Conservation (phyloP, 2,888 invertebrate species). For the Cynaeus angustus region DNA sequence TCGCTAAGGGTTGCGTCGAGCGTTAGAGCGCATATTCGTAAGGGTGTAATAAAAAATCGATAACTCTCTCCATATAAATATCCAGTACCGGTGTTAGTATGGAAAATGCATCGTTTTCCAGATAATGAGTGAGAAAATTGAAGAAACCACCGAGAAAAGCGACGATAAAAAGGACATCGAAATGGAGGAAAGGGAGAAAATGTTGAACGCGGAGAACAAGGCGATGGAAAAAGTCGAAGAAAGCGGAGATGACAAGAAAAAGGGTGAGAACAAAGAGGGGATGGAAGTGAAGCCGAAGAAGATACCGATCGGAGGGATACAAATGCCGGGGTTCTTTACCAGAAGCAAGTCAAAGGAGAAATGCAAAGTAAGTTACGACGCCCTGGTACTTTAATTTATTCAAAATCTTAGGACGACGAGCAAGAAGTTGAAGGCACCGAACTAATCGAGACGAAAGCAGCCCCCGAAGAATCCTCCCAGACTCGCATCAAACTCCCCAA, state of each 20-base stretch:
- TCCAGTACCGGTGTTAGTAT: constrained; percentile 29
- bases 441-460: constrained; percentile 64
- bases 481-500: constrained; percentile 73
- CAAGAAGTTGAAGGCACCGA: constrained; percentile 70
- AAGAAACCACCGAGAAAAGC: constrained; percentile 70
- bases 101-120: constrained; percentile 46
- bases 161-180: constrained; percentile 81
- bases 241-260: constrained; percentile 74
- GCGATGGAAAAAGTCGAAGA: constrained; percentile 70
- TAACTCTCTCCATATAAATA: constrained; percentile 14
- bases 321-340: constrained; percentile 90
- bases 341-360: constrained; percentile 84
- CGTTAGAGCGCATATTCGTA: constrained; percentile 16
- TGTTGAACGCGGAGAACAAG: constrained; percentile 78
- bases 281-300: constrained; percentile 86
- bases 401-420: constrained; percentile 68
- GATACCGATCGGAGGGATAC: constrained; percentile 90
- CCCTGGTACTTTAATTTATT: not conserved
- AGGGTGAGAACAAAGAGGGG: constrained; percentile 78
- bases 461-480: constrained; percentile 65
- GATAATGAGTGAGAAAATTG: constrained; percentile 64
- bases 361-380: constrained; percentile 80
- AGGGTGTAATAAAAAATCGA: constrained; percentile 43
- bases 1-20: constrained; percentile 14
- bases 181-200: constrained; percentile 78